phyloP scores from a whole-genome alignment of 2,888 invertebrate species.

The Caenorhabditis auriculariae region DNA sequence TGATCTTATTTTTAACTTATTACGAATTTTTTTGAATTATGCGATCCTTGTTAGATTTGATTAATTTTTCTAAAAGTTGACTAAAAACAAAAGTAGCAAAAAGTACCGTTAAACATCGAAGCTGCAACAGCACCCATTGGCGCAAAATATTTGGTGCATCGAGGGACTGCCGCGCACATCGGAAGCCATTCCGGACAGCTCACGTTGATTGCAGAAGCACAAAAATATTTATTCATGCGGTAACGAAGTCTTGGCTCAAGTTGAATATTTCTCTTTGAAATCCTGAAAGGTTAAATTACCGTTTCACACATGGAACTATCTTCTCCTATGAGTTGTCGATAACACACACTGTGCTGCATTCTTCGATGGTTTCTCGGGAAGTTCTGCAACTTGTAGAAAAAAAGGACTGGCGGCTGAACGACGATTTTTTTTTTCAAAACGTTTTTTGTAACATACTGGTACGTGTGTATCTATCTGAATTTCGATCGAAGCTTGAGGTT shows the following conservation, averaged over 20 bases:
- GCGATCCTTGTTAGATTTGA: no score
- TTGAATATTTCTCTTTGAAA: no score
- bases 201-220: no score
- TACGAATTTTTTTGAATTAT: no score
- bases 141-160: conserved; percentile 8
- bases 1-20: no score
- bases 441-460: no score
- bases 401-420: background rate
- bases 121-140: conserved; percentile 15
- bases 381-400: background rate
- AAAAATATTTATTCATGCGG: no score
- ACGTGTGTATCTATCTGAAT: background rate
- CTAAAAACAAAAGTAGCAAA: background rate
- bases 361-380: background rate
- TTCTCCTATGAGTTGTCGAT: background rate
- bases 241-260: no score
- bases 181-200: no score
- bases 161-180: no score
- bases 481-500: background rate
- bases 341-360: background rate
- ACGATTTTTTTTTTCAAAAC: no score
- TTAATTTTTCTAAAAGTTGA: background rate
- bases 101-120: conserved; percentile 18
- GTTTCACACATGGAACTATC: background rate
- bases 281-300: no score